Percentiles rank a stretch among this genome's conserved stretches.
These are phyloP conservation scores for Nestor notabilis DNA, from an alignment of 2,113 vertebrate species.

Conservation along the genomic window DNA sequence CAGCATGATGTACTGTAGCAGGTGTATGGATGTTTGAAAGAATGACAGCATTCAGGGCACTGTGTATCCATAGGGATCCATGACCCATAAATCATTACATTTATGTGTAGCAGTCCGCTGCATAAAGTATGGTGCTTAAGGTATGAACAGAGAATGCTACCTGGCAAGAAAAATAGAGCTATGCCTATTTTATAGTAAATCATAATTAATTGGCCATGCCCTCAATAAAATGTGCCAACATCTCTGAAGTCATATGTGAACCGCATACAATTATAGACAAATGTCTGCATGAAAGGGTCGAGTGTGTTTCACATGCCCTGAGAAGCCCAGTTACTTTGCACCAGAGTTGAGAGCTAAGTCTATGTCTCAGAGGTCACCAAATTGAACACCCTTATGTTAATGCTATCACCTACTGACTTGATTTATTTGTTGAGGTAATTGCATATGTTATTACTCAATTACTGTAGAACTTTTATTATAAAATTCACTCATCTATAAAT, in stretches of 20 bases:
- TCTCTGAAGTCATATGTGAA: background rate
- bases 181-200: background rate
- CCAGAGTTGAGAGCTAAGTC: background rate
- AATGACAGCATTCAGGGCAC: background rate
- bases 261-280: background rate
- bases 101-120: background rate
- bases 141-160: background rate
- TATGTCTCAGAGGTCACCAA: background rate
- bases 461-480: conserved; percentile 22
- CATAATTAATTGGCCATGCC: background rate
- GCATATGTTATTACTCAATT: conserved; percentile 43
- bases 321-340: conserved; percentile 9
- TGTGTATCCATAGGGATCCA: background rate
- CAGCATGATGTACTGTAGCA: background rate
- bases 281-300: background rate
- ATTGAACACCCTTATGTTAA: conserved; percentile 13
- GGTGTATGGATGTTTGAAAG: background rate
- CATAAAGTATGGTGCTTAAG: background rate
- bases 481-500: conserved; percentile 48
- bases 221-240: background rate
- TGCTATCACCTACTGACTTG: conserved; percentile 8
- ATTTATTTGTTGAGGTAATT: conserved; percentile 60
- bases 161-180: background rate
- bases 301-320: background rate
- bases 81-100: background rate